Base-by-base conservation (phyloP, 2,888 invertebrate species). In the Napeogenes sylphis region DNA sequence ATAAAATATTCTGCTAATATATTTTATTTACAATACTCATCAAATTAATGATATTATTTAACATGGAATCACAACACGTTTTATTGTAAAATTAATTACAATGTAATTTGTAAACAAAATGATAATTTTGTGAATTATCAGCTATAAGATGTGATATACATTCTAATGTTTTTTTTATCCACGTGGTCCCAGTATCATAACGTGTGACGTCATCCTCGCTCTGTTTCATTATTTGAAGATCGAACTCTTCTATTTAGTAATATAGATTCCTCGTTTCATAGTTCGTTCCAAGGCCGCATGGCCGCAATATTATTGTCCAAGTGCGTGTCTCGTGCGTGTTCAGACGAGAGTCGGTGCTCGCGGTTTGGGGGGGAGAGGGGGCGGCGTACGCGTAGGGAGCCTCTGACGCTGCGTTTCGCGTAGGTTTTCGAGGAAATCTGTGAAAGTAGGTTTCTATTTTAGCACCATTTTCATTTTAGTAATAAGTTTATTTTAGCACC, bases 361-460 rank as follows among this genome's bases (percentile, higher is more conserved):
- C n/a, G 87, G 87, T 57, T 85, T 87, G 56, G 87, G 88, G 4
- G 87, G 87, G 45, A 83, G 79, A 4, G 85, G 86, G 32, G 85
- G 87, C 4, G 85, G 86, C 0, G 79, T 75, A 71, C 83, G 81
- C 6, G 81, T 75, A 64, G 75, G 78, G 0, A 84, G 73, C 46
- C 83, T 71, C 60, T 78, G 78, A 2, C 87, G 80, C 58, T 87
- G 89, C 2, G 84, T 86, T 65, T 87, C 87, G 56, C 88, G 85
- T 33, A 90, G 87, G 68, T 86, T 87, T 63, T 87, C 85, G 0
- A 88, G 76, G 76, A 89, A 90, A 71, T 88, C 90, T 88, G 82
- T 0, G 47, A 58, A 8, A 10, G 30, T 21, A 21, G 21, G 1
- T 21, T 21, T 21, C 1, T 21, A n/a, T 56, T 21, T 42, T 45